Conservation (phyloP, 2,113 vertebrate genomes). For the Spermophilus dauricus region DNA sequence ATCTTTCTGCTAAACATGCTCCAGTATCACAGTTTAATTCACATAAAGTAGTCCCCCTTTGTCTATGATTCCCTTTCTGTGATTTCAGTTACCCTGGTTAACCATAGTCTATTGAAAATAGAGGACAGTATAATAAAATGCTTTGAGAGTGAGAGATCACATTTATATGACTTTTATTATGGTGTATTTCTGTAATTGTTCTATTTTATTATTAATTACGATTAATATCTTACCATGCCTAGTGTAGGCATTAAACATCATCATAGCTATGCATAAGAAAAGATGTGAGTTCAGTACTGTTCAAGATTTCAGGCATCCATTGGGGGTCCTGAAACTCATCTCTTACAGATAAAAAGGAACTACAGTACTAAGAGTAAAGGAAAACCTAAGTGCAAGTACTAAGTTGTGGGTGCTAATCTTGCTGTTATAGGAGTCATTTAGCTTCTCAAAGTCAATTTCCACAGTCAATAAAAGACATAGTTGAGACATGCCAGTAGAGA, state of each 20-base stretch:
- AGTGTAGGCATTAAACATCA: not conserved
- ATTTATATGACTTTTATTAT: not conserved
- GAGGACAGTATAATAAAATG: not conserved
- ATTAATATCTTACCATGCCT: not conserved
- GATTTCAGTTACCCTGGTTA: not conserved
- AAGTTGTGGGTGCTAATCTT: not conserved
- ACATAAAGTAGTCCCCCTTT: not conserved
- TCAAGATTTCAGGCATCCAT: not conserved
- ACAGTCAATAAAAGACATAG: not conserved
- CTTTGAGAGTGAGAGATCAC: not conserved
- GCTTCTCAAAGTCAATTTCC: not conserved
- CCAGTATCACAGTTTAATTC: not conserved
- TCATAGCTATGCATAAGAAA: not conserved
- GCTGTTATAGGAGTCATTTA: not conserved
- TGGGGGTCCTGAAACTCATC: not conserved
- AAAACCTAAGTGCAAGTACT: not conserved
- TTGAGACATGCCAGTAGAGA: not conserved
- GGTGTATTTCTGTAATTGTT: not conserved
- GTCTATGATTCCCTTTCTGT: not conserved
- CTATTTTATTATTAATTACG: not conserved
- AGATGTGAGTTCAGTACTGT: not conserved
- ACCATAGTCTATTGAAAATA: not conserved
- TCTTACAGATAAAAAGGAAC: not conserved
- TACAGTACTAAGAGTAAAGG: not conserved
- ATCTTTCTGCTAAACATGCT: not conserved